These are phyloP conservation scores for Serilophus lunatus DNA, from an alignment of 2,113 vertebrate species.

Conservation along the genomic window DNA sequence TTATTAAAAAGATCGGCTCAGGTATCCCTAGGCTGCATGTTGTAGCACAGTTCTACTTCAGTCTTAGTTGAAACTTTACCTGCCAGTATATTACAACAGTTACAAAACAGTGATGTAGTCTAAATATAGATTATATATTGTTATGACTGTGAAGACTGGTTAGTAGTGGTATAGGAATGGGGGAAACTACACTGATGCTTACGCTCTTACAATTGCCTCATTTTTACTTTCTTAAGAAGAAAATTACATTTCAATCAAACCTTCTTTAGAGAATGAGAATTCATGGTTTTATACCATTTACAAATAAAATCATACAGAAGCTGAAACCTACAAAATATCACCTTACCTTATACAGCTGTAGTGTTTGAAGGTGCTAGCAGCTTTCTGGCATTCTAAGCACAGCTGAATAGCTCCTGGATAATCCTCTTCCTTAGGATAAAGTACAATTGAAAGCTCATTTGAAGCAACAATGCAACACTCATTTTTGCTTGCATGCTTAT, in stretches of 20 bases:
- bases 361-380: slow-evolving; percentile 98
- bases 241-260: not conserved
- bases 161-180: not conserved
- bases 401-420: slow-evolving; percentile 98
- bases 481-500: not conserved
- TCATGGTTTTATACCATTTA: not conserved
- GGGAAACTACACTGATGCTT: not conserved
- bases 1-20: not conserved
- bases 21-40: not conserved
- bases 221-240: not conserved
- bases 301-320: not conserved
- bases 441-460: not conserved
- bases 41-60: not conserved
- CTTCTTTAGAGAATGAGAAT: not conserved
- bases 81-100: not conserved
- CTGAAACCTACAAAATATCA: not conserved
- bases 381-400: slow-evolving; percentile 96
- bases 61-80: not conserved
- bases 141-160: not conserved
- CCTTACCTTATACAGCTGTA: slow-evolving; percentile 97
- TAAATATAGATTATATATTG: not conserved
- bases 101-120: not conserved
- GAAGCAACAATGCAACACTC: not conserved
- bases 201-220: not conserved
- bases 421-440: slow-evolving; percentile 88